Evolutionary conservation across 2,113 vertebrate species (phyloP), one percentile per base, ranked within the genome.

Genomic region (Acanthochromis polyacanthus): DNA sequence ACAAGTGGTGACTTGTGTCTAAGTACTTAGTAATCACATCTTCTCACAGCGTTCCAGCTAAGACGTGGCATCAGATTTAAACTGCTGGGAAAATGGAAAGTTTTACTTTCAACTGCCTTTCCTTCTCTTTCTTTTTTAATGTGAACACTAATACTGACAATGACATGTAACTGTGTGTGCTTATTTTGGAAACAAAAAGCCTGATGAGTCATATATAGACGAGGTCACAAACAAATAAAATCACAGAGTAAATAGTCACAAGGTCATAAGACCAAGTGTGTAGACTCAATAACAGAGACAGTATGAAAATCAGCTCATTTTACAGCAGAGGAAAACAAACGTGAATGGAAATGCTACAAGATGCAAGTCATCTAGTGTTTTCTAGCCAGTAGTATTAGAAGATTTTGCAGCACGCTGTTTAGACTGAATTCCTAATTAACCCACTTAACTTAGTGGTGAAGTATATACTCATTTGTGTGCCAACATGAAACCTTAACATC

Each of bases 221-320:
- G 32, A 71, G 32, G 30, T 3, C 14, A 38, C 17, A 43, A 48
- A 69, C 11, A 70, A 59, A 70, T 40, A 17, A 12, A 56, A 65
- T n/a, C 6, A 6, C 12, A 43, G 12, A 32, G 8, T 12, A 22
- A 48, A 38, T 10, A 36, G 9, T 74, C 2, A 45, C 52, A 58
- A 63, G n/a, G 32, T 20, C 36, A 43, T 30, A 51, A 53, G 30
- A 25, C 46, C 51, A 12, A 51, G 46, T 51, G 63, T 30, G n/a
- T 28, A 22, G 1, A 36, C 36, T n/a, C 7, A 22, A 20, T 63
- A 22, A 1, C 0, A 40, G 11, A 14, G n/a, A 50, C n/a, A 52
- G 48, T 52, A 38, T 67, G 50, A 23, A 53, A 66, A 66, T 51
- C 28, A 11, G 3, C 10, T 32, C 11, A 64, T 52, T 2, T 0